Evolutionary conservation across 2,888 invertebrate species (phyloP).

Genomic region (Lasioglossum morio): DNA sequence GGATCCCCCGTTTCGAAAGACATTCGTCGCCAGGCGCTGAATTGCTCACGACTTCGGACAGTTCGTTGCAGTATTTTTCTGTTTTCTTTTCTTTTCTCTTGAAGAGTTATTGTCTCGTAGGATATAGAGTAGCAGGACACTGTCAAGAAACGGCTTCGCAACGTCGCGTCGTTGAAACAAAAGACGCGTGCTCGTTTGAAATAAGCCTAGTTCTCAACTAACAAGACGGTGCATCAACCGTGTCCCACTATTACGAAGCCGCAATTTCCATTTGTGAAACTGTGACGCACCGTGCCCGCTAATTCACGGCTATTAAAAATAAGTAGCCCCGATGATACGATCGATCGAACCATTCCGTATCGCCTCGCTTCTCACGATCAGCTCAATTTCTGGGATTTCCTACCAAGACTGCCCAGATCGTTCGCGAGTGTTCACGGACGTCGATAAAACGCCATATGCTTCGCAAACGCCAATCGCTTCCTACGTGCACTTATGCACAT

Average conservation of each 20-base stretch:
- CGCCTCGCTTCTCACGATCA: neutral
- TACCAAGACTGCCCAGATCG: neutral
- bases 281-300: neutral
- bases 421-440: neutral
- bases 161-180: neutral
- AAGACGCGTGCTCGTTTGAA: neutral
- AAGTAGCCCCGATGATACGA: neutral
- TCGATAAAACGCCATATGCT: neutral
- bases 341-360: neutral
- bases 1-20: slow-evolving; percentile 9
- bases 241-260: neutral
- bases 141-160: slow-evolving; percentile 6
- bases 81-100: neutral
- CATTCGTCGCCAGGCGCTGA: neutral
- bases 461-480: neutral
- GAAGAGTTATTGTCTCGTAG: neutral
- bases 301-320: neutral
- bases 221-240: neutral
- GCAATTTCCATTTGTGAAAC: slow-evolving; percentile 4
- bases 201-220: slow-evolving; percentile 5
- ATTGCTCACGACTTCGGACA: neutral
- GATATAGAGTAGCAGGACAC: slow-evolving; percentile 9
- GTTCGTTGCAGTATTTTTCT: neutral
- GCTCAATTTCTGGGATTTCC: neutral
- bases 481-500: neutral